phyloP scores from a whole-genome alignment of 2,797 vertebrate species.

The Aphelocoma californica region DNA sequence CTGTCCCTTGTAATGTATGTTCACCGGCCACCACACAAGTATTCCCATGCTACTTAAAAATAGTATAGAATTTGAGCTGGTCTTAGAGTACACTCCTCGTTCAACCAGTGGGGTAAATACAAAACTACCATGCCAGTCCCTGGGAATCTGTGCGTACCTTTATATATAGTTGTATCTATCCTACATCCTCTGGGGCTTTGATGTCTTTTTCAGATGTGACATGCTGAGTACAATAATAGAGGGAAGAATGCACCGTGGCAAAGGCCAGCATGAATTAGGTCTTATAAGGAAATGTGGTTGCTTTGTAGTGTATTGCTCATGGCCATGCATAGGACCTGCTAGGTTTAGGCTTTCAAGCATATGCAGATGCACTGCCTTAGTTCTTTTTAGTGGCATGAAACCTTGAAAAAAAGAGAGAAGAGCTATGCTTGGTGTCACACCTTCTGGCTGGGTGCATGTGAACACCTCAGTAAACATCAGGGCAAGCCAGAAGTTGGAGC shows the following conservation, averaged over 20 bases:
- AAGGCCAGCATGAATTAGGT: background rate
- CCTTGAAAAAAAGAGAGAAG: background rate
- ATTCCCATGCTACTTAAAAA: background rate
- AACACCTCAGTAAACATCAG: background rate
- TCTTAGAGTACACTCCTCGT: background rate
- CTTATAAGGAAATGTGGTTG: background rate
- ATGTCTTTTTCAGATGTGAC: background rate
- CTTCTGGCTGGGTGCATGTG: background rate
- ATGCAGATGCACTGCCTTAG: background rate
- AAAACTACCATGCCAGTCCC: background rate
- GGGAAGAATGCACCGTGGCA: background rate
- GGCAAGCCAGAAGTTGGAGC: background rate
- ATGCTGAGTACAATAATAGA: background rate
- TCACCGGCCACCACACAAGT: background rate
- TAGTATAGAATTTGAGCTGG: background rate
- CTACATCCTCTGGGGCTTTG: background rate
- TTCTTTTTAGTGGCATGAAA: background rate
- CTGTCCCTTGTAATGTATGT: too few species aligned
- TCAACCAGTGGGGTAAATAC: background rate
- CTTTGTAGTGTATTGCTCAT: background rate
- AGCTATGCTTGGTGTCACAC: background rate
- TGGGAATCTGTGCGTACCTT: background rate
- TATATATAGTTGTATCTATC: background rate
- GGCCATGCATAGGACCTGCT: rapidly evolving
- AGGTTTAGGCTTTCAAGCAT: background rate